Percentiles rank a stretch among this genome's conserved stretches.
These are phyloP conservation scores for Oreochromis mossambicus DNA, from an alignment of 2,797 vertebrate genomes.

Conservation along the genomic window DNA sequence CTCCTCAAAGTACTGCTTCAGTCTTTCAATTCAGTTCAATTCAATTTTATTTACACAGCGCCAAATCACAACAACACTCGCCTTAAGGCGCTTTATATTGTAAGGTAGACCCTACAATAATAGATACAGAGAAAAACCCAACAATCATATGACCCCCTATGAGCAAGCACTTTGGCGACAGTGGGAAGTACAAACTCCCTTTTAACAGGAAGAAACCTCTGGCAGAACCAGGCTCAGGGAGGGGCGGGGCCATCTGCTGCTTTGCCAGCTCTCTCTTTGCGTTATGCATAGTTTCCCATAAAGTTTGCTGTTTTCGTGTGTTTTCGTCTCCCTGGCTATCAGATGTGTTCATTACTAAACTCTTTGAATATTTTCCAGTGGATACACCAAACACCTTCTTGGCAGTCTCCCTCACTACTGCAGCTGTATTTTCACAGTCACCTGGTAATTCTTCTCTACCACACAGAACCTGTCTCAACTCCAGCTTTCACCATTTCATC, in stretches of 20 bases:
- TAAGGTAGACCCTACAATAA: fast-evolving
- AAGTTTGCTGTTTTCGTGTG: not conserved
- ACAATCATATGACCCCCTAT: not conserved
- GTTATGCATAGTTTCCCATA: not conserved
- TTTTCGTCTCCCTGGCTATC: not conserved
- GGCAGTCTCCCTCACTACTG: not conserved
- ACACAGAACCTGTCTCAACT: not conserved
- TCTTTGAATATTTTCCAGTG: not conserved
- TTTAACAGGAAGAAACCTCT: not conserved
- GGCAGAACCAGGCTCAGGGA: fast-evolving
- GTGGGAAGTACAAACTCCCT: not conserved
- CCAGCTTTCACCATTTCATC: not conserved
- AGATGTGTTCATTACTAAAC: not conserved
- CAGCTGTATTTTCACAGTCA: not conserved
- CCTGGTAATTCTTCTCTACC: not conserved
- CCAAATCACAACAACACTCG: fast-evolving
- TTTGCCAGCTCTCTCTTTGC: not conserved
- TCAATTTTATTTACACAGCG: fast-evolving
- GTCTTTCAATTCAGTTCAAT: not conserved
- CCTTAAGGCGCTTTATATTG: fast-evolving
- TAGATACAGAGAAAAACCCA: not conserved
- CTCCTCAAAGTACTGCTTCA: not conserved
- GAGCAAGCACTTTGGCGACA: not conserved
- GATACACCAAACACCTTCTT: not conserved
- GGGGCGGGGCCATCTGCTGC: not conserved